These are phyloP conservation scores for Atherix ibis DNA, from an alignment of 2,888 invertebrate genomes.

Conservation along the genomic window DNA sequence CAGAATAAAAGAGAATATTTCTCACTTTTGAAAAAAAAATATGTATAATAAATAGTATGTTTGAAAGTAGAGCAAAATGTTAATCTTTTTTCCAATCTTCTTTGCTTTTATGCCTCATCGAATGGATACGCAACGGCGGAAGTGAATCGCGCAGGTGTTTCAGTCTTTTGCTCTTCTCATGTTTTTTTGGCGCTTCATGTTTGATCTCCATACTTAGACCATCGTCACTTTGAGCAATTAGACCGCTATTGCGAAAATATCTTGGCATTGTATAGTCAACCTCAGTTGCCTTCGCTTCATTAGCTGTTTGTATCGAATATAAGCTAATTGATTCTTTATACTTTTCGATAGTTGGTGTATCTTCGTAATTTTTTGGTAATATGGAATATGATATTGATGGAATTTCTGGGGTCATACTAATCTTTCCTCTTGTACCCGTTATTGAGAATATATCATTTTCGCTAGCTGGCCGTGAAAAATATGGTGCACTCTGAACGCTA, in stretches of 20 bases:
- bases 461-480: conserved; percentile 26
- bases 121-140: conserved; percentile 30
- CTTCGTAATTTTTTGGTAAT: conserved; percentile 32
- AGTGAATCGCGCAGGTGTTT: conserved; percentile 27
- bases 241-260: conserved; percentile 37
- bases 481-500: conserved; percentile 28
- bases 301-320: conserved; percentile 37
- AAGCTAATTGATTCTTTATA: conserved; percentile 30
- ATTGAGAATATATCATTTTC: conserved; percentile 32
- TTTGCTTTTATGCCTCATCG: no score
- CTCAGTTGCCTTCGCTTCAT: conserved; percentile 31
- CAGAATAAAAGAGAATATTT: no score
- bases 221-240: conserved; percentile 26
- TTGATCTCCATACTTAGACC: conserved; percentile 11
- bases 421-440: conserved; percentile 22
- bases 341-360: conserved; percentile 32
- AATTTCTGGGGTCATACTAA: conserved; percentile 34
- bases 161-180: conserved; percentile 29
- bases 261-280: conserved; percentile 46
- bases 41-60: no score
- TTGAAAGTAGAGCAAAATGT: no score
- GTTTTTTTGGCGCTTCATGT: conserved; percentile 21
- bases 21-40: no score
- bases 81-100: no score
- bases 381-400: conserved; percentile 31